These are phyloP conservation scores for Corythoichthys haematopterus DNA, from an alignment of 2,113 vertebrate species.

Conservation along the genomic window DNA sequence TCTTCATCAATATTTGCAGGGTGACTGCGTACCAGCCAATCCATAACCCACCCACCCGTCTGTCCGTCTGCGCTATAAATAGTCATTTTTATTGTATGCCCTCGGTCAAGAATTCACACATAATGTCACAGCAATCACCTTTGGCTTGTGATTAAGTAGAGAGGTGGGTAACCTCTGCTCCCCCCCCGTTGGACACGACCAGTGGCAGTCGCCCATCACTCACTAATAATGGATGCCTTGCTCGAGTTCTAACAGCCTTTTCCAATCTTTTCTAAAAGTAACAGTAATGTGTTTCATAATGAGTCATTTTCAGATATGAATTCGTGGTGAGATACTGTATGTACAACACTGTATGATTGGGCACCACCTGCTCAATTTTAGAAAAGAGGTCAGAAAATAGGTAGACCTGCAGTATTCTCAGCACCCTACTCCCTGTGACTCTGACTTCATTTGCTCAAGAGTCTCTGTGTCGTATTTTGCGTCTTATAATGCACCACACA, in stretches of 20 bases:
- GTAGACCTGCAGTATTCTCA: too few relatives aligned
- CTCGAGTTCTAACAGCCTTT: not conserved
- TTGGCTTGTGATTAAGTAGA: conserved; percentile 14
- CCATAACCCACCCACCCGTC: conserved; percentile 4
- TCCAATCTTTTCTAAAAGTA: not conserved
- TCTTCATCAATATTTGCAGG: conserved; percentile 60
- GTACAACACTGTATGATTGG: too few relatives aligned
- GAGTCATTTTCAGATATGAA: too few relatives aligned
- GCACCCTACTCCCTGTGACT: too few relatives aligned
- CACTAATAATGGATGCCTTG: not conserved
- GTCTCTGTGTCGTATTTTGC: too few relatives aligned
- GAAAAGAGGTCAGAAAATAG: too few relatives aligned
- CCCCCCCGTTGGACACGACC: conserved; percentile 9
- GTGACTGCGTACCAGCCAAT: conserved; percentile 37
- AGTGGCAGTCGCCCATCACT: conserved; percentile 11
- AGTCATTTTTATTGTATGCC: conserved; percentile 30
- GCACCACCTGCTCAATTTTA: too few relatives aligned
- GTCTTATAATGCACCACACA: too few relatives aligned
- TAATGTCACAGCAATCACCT: conserved; percentile 5
- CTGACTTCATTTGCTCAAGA: too few relatives aligned
- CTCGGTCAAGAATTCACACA: conserved; percentile 6
- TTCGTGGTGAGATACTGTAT: too few relatives aligned
- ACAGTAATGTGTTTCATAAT: too few relatives aligned
- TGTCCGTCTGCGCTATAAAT: conserved; percentile 52
- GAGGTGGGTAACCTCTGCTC: conserved; percentile 11